Evolutionary conservation across 1,140 invertebrate genomes (phyloP), one percentile per base, ranked within the genome.

Genomic region (Drosophila gunungcola): DNA sequence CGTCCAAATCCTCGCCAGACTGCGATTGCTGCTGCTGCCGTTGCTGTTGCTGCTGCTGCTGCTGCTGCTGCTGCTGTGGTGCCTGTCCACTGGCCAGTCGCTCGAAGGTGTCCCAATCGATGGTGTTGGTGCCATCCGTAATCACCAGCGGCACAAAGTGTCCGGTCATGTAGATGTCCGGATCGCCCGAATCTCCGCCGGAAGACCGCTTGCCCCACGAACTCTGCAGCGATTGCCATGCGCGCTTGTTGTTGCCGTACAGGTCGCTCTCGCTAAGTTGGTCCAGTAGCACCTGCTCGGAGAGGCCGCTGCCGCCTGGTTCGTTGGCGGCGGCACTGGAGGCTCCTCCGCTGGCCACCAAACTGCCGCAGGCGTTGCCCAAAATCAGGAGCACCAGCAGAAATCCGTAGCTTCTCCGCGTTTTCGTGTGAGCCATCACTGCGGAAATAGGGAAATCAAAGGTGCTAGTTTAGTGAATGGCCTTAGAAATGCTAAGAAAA

Each of bases 181-280:
- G 74, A 41, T 54, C 58, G 0, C 57, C 77, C 1, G 25, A 39
- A 45, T 58, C 65, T 5, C 39, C 62, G 4, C 46, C 53, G 3
- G 34, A 64, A 3, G 67, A 92, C 3, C 95, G 88, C 78, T 95
- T 95, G 55, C 95, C 95, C 95, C 95, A 95, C 0, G 93, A 93
- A 1, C 94, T 93, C 65, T 94, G 94, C 3, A 95, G 80, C 54
- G 94, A 94, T 51, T 94, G 93, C 95, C 95, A 95, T 25, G 93
- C 94, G 4, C 95, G 91, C 68, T 95, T 95, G 54, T 94, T 95
- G 58, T 74, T 70, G 36, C 55, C 57, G 36, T 88, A 88, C 27
- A 83, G 67, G 32, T 89, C 85, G 32, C 53, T 64, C 3, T 89
- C 84, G 52, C 45, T 60, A 0, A 89, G 69, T 46, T 89, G 84